phyloP scores from a whole-genome alignment of 2,888 invertebrate genomes.

The Drosophila colorata region DNA sequence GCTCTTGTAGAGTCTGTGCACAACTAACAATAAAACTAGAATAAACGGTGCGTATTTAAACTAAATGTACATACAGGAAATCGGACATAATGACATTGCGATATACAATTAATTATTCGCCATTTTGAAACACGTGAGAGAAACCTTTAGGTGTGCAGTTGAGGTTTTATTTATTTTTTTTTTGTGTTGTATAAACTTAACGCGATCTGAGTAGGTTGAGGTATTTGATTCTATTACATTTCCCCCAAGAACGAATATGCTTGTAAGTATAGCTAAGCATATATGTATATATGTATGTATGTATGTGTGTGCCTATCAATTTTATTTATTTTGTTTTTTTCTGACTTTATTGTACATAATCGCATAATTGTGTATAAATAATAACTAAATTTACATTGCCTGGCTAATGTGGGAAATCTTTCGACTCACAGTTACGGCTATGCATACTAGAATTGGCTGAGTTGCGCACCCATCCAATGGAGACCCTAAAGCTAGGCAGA shows the following conservation, averaged over 20 bases:
- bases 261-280: constrained; percentile 32
- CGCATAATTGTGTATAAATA: constrained; percentile 33
- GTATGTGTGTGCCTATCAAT: constrained; percentile 28
- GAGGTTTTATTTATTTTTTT: constrained; percentile 3
- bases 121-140: constrained; percentile 34
- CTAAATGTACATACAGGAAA: constrained; percentile 52
- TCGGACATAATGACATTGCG: constrained; percentile 8
- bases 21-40: constrained; percentile 68
- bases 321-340: constrained; percentile 16
- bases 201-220: constrained; percentile 69
- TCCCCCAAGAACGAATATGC: constrained; percentile 32
- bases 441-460: constrained; percentile 32
- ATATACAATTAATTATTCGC: background rate
- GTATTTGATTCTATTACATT: constrained; percentile 67
- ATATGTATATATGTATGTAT: constrained; percentile 14
- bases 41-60: constrained; percentile 50
- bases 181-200: constrained; percentile 16
- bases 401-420: constrained; percentile 36
- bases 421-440: constrained; percentile 23
- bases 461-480: constrained; percentile 42
- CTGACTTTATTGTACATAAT: constrained; percentile 26
- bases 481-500: constrained; percentile 45
- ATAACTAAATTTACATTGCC: constrained; percentile 48
- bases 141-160: constrained; percentile 29
- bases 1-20: constrained; percentile 72